These are phyloP conservation scores for Paramormyrops hopkinsi DNA, from an alignment of 2,797 vertebrate species.

Conservation along the genomic window DNA sequence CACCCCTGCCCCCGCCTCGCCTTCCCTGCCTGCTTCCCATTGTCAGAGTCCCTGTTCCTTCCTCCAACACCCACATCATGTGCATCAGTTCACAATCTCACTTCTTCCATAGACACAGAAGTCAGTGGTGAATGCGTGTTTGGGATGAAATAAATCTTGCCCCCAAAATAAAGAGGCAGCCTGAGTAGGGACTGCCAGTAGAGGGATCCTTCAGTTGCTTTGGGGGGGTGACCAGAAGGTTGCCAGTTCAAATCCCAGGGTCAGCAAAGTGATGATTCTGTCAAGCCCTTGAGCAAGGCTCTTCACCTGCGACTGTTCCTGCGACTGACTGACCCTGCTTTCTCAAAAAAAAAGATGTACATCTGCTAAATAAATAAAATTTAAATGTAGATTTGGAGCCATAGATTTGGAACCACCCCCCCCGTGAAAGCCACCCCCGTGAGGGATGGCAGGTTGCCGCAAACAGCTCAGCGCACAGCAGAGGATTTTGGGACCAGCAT, in stretches of 20 bases:
- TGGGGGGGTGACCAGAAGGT: neutral
- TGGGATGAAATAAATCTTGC: neutral
- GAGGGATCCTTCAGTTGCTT: neutral
- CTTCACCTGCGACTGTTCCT: neutral
- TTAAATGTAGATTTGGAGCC: neutral
- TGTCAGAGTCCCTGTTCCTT: neutral
- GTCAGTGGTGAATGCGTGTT: neutral
- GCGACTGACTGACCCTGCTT: neutral
- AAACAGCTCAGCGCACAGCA: neutral
- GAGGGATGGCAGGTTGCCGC: neutral
- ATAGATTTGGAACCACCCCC: neutral
- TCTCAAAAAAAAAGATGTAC: neutral
- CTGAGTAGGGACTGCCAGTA: neutral
- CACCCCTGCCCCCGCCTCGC: neutral
- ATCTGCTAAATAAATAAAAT: neutral
- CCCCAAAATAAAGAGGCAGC: neutral
- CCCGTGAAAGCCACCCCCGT: neutral
- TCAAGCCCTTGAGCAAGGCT: neutral
- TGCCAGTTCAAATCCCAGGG: neutral
- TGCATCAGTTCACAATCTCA: neutral
- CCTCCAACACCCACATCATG: neutral
- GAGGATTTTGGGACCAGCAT: neutral
- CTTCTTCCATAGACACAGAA: neutral
- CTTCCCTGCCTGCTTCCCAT: neutral
- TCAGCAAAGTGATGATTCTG: neutral